A percentile compares a stretch with the other conserved stretches of the same genome.
Evolutionary conservation across 2,113 vertebrate species (phyloP).

Genomic region (Triplophysa rosa): DNA sequence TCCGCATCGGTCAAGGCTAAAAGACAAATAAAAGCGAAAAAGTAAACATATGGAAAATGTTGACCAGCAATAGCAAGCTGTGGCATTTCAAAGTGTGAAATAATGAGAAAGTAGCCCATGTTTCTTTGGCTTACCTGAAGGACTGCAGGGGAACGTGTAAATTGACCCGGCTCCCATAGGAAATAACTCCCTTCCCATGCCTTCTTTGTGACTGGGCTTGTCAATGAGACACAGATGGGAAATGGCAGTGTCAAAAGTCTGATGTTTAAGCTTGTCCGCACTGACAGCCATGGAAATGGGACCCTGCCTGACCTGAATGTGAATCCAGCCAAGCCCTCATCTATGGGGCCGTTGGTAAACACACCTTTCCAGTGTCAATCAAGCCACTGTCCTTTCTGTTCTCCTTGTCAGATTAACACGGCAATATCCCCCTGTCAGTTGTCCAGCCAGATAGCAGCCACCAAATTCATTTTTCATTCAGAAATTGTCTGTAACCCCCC

Average conservation of each 20-base stretch:
- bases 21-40: constrained; percentile 20
- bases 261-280: constrained; percentile 69
- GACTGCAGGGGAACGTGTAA: constrained; percentile 37
- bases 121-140: constrained; percentile 14
- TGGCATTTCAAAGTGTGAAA: constrained; percentile 23
- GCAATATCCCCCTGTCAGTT: constrained; percentile 27
- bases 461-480: constrained; percentile 31
- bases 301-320: constrained; percentile 68
- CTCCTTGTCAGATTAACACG: constrained; percentile 48
- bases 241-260: constrained; percentile 68
- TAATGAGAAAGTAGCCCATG: constrained; percentile 19
- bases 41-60: not conserved
- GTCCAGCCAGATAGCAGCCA: constrained; percentile 20
- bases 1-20: constrained; percentile 18
- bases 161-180: constrained; percentile 45
- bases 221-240: constrained; percentile 70
- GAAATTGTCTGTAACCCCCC: not conserved
- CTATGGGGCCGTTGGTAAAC: constrained; percentile 59
- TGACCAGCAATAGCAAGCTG: not conserved
- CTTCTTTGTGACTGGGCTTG: constrained; percentile 64
- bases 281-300: constrained; percentile 73
- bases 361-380: constrained; percentile 58
- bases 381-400: constrained; percentile 30
- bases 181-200: constrained; percentile 58
- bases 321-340: constrained; percentile 60